Evolutionary conservation across 2,797 vertebrate genomes (phyloP).

Genomic region (Arrhamphus sclerolepis): DNA sequence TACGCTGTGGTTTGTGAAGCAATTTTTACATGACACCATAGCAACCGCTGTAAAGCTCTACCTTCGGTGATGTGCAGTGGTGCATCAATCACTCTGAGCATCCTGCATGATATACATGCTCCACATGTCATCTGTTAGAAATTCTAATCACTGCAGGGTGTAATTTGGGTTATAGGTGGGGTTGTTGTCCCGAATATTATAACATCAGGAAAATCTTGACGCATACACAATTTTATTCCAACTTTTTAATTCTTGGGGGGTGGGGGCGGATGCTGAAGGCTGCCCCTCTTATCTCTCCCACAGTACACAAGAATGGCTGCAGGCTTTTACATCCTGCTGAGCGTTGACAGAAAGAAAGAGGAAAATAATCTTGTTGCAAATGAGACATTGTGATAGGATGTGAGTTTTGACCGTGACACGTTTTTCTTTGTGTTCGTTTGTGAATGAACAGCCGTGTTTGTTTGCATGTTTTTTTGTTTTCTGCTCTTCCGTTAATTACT

Average conservation of each 20-base stretch:
- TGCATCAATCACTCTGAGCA: too few species aligned
- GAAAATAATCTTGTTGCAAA: slow-evolving; percentile 36
- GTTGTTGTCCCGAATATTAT: too few species aligned
- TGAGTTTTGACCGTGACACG: slow-evolving; percentile 27
- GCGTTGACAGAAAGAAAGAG: slow-evolving; percentile 21
- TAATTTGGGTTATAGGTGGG: too few species aligned
- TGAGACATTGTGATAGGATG: slow-evolving; percentile 30
- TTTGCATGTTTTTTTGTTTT: slow-evolving; percentile 26
- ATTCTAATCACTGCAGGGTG: not conserved
- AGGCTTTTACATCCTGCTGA: slow-evolving; percentile 29
- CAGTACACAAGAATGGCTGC: slow-evolving; percentile 29
- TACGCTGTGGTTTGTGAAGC: too few species aligned
- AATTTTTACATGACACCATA: too few species aligned
- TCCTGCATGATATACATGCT: too few species aligned
- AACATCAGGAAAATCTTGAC: not conserved
- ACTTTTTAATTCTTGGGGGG: slow-evolving; percentile 35
- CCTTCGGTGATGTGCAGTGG: too few species aligned
- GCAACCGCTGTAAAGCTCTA: too few species aligned
- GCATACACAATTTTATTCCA: not conserved
- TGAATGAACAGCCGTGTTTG: slow-evolving; percentile 37
- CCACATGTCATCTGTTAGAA: slow-evolving; percentile 18
- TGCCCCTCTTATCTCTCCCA: slow-evolving; percentile 24
- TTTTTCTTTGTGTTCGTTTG: slow-evolving; percentile 34
- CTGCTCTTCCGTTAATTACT: slow-evolving; percentile 70
- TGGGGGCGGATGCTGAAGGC: slow-evolving; percentile 27